phyloP scores from a whole-genome alignment of 2,888 invertebrate species.

The Colostygia pectinataria region DNA sequence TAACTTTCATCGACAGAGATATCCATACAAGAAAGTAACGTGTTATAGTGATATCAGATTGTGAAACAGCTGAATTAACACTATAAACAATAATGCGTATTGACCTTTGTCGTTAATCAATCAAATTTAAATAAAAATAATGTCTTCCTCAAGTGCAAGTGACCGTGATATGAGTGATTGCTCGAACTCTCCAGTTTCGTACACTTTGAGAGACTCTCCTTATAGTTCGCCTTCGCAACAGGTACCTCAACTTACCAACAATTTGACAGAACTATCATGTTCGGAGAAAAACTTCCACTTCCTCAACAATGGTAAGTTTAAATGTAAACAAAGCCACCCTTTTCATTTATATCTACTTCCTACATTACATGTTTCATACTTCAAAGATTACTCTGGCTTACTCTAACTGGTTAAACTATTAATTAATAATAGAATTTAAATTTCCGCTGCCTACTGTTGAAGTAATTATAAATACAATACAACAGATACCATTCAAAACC shows the following conservation, averaged over 20 bases:
- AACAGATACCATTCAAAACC: not conserved
- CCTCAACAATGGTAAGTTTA: constrained; percentile 37
- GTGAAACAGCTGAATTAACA: not conserved
- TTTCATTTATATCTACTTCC: not conserved
- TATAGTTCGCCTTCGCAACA: constrained; percentile 68
- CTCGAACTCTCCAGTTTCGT: constrained; percentile 58
- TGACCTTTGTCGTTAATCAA: not conserved
- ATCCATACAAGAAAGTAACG: not conserved
- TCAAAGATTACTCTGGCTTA: no score
- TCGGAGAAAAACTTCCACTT: constrained; percentile 40
- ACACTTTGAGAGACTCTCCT: constrained; percentile 50
- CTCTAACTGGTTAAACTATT: no score
- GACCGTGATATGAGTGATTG: constrained; percentile 65
- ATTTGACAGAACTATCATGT: constrained; percentile 59
- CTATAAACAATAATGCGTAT: not conserved
- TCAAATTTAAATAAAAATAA: constrained; percentile 19
- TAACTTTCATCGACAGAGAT: not conserved
- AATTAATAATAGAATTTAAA: no score
- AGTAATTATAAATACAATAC: not conserved
- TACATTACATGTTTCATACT: no score
- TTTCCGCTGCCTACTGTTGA: no score
- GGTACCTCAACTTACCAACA: constrained; percentile 61
- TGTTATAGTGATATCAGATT: not conserved
- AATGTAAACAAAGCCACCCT: not conserved
- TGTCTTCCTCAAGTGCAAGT: constrained; percentile 47